phyloP scores from a whole-genome alignment of 2,888 invertebrate species.

The Tipula helvola region DNA sequence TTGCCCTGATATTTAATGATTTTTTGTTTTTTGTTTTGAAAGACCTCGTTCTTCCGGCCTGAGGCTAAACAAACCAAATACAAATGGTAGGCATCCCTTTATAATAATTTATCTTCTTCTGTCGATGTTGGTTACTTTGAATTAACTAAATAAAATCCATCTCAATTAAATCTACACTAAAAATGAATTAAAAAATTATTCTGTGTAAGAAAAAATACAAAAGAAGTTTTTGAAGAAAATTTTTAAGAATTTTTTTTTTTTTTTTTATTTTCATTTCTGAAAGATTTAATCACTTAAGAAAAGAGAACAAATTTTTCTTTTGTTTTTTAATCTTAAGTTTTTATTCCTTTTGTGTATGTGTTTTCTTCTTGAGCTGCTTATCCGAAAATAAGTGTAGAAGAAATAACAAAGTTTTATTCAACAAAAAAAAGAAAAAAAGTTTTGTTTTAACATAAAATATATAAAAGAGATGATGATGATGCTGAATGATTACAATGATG shows the following conservation, averaged over 20 bases:
- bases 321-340: neutral
- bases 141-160: neutral
- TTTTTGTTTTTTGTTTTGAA: no score
- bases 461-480: neutral
- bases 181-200: neutral
- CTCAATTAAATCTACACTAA: constrained; percentile 4
- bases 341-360: neutral
- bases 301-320: neutral
- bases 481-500: neutral
- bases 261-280: neutral
- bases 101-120: neutral
- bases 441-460: neutral
- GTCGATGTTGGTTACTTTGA: constrained; percentile 4
- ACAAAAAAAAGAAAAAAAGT: neutral
- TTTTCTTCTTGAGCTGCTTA: neutral
- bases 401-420: neutral
- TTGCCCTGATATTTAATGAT: no score
- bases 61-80: neutral
- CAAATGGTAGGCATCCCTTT: neutral
- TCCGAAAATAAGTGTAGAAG: neutral
- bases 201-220: neutral
- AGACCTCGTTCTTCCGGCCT: neutral
- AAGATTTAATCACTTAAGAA: constrained; percentile 4
- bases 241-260: neutral
- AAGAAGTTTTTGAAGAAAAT: neutral